These are phyloP conservation scores for Ammodytes dubius DNA, from an alignment of 2,113 vertebrate species.

Conservation along the genomic window DNA sequence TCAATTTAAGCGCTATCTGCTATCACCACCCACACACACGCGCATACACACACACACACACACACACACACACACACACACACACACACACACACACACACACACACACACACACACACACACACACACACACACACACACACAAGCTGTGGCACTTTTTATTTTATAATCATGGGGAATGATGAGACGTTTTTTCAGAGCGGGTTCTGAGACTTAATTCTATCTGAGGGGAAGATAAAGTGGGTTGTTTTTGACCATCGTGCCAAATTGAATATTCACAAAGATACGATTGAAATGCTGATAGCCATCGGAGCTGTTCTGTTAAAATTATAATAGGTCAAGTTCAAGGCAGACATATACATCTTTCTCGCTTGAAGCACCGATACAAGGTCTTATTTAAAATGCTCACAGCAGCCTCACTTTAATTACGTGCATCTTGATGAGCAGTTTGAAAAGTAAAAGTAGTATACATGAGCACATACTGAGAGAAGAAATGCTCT, in stretches of 20 bases:
- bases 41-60: constrained; percentile 5
- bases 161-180: constrained; percentile 62
- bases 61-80: constrained; percentile 8
- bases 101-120: constrained; percentile 18
- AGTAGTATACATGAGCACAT: not conserved
- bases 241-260: constrained; percentile 64
- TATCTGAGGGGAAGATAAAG: constrained; percentile 61
- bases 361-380: constrained; percentile 16
- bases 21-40: constrained; percentile 48
- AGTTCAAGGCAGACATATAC: constrained; percentile 54
- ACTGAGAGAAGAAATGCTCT: not conserved
- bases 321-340: constrained; percentile 52
- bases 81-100: constrained; percentile 23
- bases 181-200: constrained; percentile 56
- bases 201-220: constrained; percentile 60
- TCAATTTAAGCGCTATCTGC: constrained; percentile 68
- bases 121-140: not conserved
- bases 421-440: constrained; percentile 26
- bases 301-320: constrained; percentile 56
- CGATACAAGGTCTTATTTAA: constrained; percentile 33
- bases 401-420: constrained; percentile 21
- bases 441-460: constrained; percentile 31
- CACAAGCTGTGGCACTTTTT: constrained; percentile 31
- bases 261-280: constrained; percentile 66
- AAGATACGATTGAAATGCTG: constrained; percentile 62